Base-by-base conservation (phyloP, 2,113 vertebrate species). In the Grammomys dolichurus region DNA sequence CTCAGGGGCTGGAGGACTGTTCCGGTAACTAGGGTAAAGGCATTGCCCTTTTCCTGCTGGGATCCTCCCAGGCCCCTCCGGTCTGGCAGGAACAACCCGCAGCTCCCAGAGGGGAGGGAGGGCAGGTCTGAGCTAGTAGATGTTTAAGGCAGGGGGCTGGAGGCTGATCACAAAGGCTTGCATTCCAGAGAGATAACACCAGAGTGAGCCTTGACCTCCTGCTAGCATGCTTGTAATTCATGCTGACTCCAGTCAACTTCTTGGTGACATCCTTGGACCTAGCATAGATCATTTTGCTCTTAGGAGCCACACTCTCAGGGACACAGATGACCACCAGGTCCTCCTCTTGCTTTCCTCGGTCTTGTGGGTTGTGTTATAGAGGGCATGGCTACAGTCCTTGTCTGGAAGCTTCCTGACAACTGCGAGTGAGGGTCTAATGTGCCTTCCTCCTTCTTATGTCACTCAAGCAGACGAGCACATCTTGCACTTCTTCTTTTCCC, bases 281-380 rank as follows among this genome's bases (percentile, higher is more conserved):
- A 65, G 58, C n/a, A 46, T 46, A 85, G 40, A 65, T 46, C 58
- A 46, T 85, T 65, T 85, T 65, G 58, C 58, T 65, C 26, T 63
- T 65, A 65, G 43, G 81, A 65, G 26, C 8, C 40, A 85, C 14
- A 65, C 58, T 85, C 58, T 65, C 14, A 5, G 40, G 81, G 3
- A 28, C 24, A 24, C 56, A 43, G 24, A 28, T 28, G 24, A 40
- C 40, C 97, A 99, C 99, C 89, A 99, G 98, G 90, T 99, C 99
- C 97, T 99, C 99, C 97, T 99, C 98, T 99, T 99, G 95, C 98
- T 99, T 97, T 99, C 99, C 98, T 99, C 99, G 97, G 99, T 99
- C 98, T 99, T 99, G 0, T 99, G 99, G 82, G 98, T 98, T n/a
- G 99, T 99, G 0, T 99, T 99, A 1, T 99, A 99, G 51, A 99